These are phyloP conservation scores for Drosophila anomelani DNA, from an alignment of 2,888 invertebrate species.

Conservation along the genomic window DNA sequence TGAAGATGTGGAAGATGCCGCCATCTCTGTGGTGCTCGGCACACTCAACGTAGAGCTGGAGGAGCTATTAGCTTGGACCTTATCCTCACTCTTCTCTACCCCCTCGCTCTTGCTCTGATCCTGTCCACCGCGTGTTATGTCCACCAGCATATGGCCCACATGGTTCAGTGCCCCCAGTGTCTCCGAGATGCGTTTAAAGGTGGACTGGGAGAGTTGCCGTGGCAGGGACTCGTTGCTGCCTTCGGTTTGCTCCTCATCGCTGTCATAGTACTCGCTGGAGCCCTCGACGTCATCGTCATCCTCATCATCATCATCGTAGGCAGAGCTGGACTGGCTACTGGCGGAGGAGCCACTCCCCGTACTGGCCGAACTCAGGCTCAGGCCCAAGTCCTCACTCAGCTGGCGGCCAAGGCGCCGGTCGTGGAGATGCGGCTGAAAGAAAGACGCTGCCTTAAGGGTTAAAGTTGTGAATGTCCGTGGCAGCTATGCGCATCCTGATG, in stretches of 20 bases:
- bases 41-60: not conserved
- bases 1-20: not conserved
- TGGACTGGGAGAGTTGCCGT: constrained; percentile 87
- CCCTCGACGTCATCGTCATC: constrained; percentile 64
- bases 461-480: constrained; percentile 68
- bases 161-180: constrained; percentile 93
- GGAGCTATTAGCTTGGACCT: constrained; percentile 23
- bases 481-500: constrained; percentile 37
- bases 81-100: constrained; percentile 14
- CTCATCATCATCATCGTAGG: constrained; percentile 55
- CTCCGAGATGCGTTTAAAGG: constrained; percentile 88
- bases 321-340: constrained; percentile 43
- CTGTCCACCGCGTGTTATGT: constrained; percentile 88
- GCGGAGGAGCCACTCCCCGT: constrained; percentile 49
- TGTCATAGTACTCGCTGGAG: constrained; percentile 79
- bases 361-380: constrained; percentile 50
- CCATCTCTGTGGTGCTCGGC: constrained; percentile 29
- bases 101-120: constrained; percentile 61
- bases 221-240: constrained; percentile 83
- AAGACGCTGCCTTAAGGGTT: constrained; percentile 85
- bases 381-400: constrained; percentile 42
- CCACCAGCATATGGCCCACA: constrained; percentile 93
- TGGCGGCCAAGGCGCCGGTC: constrained; percentile 61
- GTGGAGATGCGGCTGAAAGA: constrained; percentile 83
- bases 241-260: constrained; percentile 67